Evolutionary conservation across 1,140 invertebrate genomes (phyloP).

Genomic region (Drosophila novamexicana): DNA sequence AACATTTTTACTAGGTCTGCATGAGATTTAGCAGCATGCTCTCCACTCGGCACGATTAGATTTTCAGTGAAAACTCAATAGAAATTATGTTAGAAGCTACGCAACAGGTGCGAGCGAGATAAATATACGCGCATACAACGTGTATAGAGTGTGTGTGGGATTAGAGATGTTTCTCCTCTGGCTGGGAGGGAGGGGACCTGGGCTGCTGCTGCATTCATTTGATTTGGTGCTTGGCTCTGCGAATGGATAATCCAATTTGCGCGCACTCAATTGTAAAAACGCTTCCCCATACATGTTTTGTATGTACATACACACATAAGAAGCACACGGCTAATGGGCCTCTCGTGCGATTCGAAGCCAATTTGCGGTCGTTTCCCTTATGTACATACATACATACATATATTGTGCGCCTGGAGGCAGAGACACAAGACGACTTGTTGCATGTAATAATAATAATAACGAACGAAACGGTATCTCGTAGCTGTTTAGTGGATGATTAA

Average conservation of each 20-base stretch:
- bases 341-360: constrained; percentile 3
- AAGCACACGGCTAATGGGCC: constrained; percentile 7
- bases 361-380: constrained; percentile 43
- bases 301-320: background rate
- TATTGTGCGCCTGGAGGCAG: constrained; percentile 6
- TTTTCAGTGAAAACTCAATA: constrained; percentile 82
- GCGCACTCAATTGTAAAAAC: constrained; percentile 37
- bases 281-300: constrained; percentile 21
- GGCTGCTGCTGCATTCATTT: constrained; percentile 42
- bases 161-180: constrained; percentile 42
- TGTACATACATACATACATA: too few species aligned
- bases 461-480: constrained; percentile 82
- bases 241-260: constrained; percentile 81
- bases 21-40: constrained; percentile 76
- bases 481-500: constrained; percentile 84
- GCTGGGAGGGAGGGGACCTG: background rate
- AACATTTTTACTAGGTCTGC: constrained; percentile 83
- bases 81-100: constrained; percentile 74
- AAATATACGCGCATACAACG: constrained; percentile 28
- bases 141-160: constrained; percentile 29
- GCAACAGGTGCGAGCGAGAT: constrained; percentile 70
- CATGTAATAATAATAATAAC: constrained; percentile 83
- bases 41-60: constrained; percentile 66
- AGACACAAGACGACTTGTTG: constrained; percentile 62
- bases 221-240: constrained; percentile 24